Evolutionary conservation across 2,797 vertebrate species (phyloP).

Genomic region (Takifugu rubripes): DNA sequence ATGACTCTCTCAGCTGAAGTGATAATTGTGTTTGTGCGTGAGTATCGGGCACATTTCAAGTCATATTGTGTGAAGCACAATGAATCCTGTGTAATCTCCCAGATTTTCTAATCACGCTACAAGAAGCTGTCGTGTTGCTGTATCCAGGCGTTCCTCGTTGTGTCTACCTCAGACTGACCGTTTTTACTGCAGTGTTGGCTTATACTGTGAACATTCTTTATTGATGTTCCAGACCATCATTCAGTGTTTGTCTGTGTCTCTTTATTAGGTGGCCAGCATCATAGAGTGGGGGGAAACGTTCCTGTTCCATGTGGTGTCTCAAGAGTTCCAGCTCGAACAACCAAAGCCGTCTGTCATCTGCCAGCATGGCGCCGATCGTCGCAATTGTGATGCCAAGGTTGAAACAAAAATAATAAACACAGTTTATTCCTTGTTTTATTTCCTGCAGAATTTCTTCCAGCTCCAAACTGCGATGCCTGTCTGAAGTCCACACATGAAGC

Average conservation of each 20-base stretch:
- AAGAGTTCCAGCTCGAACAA: slow-evolving; percentile 93
- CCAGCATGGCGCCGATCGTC: slow-evolving; percentile 93
- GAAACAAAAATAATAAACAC: background rate
- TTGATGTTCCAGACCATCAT: background rate
- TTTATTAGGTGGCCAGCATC: slow-evolving; percentile 83
- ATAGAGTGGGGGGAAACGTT: slow-evolving; percentile 94
- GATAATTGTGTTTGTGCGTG: background rate
- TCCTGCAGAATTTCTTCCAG: slow-evolving; percentile 8
- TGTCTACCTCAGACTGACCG: background rate
- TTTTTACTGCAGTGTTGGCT: background rate
- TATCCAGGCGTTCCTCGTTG: slow-evolving; percentile 2
- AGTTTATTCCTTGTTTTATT: slow-evolving; percentile 7
- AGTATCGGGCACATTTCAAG: background rate
- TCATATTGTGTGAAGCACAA: background rate
- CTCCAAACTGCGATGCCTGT: slow-evolving; percentile 1
- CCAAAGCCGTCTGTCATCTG: slow-evolving; percentile 90
- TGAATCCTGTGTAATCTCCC: background rate
- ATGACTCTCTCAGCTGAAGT: background rate
- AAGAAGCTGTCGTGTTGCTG: background rate
- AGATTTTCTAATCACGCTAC: background rate
- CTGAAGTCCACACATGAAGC: background rate
- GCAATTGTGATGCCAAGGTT: slow-evolving; percentile 93
- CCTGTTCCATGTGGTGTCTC: slow-evolving; percentile 90
- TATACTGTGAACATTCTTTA: background rate
- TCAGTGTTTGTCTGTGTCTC: no score